Conservation (phyloP, 2,797 vertebrate genomes). For the Onychomys leucogaster region DNA sequence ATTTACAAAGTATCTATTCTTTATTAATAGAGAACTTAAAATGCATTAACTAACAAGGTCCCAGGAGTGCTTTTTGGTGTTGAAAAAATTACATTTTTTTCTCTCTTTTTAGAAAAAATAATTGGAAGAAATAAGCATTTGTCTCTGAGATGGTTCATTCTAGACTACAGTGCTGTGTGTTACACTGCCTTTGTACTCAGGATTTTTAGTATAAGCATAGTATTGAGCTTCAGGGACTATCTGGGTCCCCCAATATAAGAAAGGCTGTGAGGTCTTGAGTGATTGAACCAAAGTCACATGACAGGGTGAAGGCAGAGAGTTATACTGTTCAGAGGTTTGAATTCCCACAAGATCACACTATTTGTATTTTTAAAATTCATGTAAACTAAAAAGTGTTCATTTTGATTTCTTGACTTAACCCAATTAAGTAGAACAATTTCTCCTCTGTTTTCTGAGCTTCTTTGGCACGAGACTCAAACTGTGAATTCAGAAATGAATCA, state of each 20-base stretch:
- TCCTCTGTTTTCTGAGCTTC: not conserved
- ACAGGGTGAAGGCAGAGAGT: not conserved
- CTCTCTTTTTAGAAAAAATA: constrained; percentile 38
- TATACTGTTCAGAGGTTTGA: constrained; percentile 6
- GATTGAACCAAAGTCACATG: not conserved
- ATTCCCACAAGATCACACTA: not conserved
- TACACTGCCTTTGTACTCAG: not conserved
- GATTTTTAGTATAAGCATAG: not conserved
- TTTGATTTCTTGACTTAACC: constrained; percentile 10
- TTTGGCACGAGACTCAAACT: not conserved
- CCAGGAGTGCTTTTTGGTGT: constrained; percentile 5
- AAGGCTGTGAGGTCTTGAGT: not conserved
- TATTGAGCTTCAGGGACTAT: not conserved
- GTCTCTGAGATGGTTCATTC: constrained; percentile 11
- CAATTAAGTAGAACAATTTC: not conserved
- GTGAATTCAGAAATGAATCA: not conserved
- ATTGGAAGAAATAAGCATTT: constrained; percentile 3
- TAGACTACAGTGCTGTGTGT: not conserved
- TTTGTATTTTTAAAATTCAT: not conserved
- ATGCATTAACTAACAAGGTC: constrained; percentile 45
- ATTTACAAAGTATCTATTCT: constrained; percentile 34
- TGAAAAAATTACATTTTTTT: constrained; percentile 55
- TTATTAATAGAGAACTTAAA: constrained; percentile 69
- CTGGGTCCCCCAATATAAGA: not conserved
- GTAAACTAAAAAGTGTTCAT: not conserved